phyloP scores from a whole-genome alignment of 2,797 vertebrate genomes.

The Sitta carolinensis region DNA sequence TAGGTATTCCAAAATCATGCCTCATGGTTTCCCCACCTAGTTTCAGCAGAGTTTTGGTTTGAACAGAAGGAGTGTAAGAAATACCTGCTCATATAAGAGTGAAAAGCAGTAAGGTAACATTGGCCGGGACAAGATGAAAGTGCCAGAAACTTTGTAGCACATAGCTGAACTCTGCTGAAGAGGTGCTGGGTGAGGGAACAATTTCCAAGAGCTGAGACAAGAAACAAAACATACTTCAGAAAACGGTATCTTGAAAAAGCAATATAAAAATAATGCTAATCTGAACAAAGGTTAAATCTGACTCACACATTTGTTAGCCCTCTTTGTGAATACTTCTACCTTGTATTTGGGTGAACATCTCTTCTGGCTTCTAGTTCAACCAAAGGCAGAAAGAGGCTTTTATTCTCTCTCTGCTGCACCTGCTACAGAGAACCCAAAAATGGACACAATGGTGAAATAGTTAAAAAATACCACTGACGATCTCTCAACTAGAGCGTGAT shows the following conservation, averaged over 20 bases:
- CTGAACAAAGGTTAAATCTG: background rate
- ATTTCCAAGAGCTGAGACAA: background rate
- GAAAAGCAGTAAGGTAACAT: background rate
- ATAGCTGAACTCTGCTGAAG: background rate
- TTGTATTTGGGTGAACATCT: background rate
- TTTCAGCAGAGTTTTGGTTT: background rate
- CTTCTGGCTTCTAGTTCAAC: background rate
- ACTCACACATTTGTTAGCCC: background rate
- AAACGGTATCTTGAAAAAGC: background rate
- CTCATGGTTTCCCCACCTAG: background rate
- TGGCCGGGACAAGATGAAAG: background rate
- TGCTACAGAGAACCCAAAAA: background rate
- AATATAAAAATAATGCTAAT: background rate
- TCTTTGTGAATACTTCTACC: background rate
- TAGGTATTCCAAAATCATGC: background rate
- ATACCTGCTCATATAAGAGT: background rate
- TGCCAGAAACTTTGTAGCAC: background rate
- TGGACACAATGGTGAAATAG: background rate
- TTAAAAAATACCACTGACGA: background rate
- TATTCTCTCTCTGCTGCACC: background rate
- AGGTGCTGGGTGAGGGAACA: fast-evolving
- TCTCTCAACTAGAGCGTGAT: background rate
- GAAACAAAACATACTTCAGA: background rate
- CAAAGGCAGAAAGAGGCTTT: background rate
- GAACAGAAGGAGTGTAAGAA: background rate